Evolutionary conservation across 30 jellyfish, hydroid and myxozoan genomes (phyloP).

Genomic region (Aurelia sp.): DNA sequence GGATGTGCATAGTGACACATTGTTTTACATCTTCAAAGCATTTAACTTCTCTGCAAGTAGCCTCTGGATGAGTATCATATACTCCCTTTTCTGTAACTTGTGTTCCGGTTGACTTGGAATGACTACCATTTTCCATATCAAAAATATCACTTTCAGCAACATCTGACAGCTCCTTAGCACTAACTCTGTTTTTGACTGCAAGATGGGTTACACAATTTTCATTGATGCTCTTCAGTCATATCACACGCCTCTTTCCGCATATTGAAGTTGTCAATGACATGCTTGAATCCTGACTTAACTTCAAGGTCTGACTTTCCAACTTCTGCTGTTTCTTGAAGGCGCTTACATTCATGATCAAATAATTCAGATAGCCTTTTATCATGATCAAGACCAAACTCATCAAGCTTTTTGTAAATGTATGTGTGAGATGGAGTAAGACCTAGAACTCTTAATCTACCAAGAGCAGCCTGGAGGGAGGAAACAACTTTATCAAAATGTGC

Average conservation of each 20-base stretch:
- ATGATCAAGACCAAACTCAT: constrained; percentile 54
- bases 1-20: constrained; percentile 11
- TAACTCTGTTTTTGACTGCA: not conserved
- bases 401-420: constrained; percentile 23
- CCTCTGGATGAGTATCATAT: constrained; percentile 8
- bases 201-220: not conserved
- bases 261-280: not conserved
- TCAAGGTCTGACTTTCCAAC: not conserved
- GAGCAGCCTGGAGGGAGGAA: constrained; percentile 21
- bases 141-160: not conserved
- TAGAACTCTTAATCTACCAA: constrained; percentile 11
- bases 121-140: not conserved
- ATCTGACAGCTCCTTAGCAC: not conserved
- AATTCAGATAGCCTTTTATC: constrained; percentile 3
- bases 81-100: not conserved
- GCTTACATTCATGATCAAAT: constrained; percentile 9
- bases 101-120: constrained; percentile 23
- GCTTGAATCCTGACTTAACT: not conserved
- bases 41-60: not conserved
- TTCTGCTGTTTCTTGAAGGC: not conserved
- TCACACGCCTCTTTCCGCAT: constrained; percentile 7
- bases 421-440: constrained; percentile 47
- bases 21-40: constrained; percentile 11
- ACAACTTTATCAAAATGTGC: too few species aligned
- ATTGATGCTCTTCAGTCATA: constrained; percentile 4